A percentile compares a stretch with the other conserved stretches of the same genome.
These are phyloP conservation scores for Andrena fulva DNA, from an alignment of 2,888 invertebrate species.

Conservation along the genomic window DNA sequence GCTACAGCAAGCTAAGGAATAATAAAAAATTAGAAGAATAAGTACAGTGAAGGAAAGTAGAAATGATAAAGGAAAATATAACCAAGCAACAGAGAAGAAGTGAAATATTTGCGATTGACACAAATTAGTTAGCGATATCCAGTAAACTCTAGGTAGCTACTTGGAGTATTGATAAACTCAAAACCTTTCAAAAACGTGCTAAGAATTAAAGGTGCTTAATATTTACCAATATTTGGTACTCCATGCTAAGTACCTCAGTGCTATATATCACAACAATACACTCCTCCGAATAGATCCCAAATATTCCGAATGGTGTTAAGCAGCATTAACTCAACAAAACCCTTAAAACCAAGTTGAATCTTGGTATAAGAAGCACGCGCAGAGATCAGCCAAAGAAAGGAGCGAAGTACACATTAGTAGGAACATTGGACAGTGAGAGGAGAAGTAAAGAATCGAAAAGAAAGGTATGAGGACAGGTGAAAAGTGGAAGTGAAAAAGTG, in stretches of 20 bases:
- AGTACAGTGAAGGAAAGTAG: neutral
- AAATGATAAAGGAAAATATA: neutral
- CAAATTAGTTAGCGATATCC: neutral
- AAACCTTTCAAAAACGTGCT: too few species aligned
- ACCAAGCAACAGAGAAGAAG: neutral
- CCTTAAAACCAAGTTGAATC: too few species aligned
- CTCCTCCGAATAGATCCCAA: too few species aligned
- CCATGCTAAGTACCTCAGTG: too few species aligned
- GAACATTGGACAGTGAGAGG: neutral
- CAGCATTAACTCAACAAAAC: too few species aligned
- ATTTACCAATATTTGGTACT: too few species aligned
- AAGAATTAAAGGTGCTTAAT: too few species aligned
- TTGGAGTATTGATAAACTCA: too few species aligned
- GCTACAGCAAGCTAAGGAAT: neutral
- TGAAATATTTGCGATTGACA: neutral
- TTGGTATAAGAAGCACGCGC: neutral
- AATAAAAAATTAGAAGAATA: neutral
- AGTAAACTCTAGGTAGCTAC: too few species aligned
- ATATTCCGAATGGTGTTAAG: too few species aligned
- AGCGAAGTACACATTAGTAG: neutral
- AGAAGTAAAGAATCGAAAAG: neutral
- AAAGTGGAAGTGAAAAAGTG: conserved; percentile 24
- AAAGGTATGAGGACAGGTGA: neutral
- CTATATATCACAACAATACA: too few species aligned
- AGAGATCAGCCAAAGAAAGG: neutral